Conservation (phyloP, 2,888 invertebrate genomes). For the Xanthorhoe spadicearia region DNA sequence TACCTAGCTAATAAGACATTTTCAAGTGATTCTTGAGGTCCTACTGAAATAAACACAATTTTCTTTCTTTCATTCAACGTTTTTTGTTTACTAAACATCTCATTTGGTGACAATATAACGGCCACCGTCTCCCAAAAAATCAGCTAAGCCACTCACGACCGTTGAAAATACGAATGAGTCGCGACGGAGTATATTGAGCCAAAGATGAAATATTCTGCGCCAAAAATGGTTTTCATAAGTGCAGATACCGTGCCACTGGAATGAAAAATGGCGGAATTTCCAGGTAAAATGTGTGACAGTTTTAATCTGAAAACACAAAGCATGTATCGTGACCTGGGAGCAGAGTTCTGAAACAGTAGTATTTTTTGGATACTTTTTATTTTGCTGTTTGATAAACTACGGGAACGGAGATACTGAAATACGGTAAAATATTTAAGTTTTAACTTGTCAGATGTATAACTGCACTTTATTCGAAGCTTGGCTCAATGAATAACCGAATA, state of each 20-base stretch:
- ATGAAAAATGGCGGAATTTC: conserved; percentile 25
- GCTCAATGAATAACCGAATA: too few species aligned
- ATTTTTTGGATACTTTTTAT: not conserved
- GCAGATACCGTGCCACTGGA: conserved; percentile 19
- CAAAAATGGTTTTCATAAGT: conserved; percentile 24
- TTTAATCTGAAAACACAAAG: conserved; percentile 12
- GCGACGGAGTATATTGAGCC: conserved; percentile 13
- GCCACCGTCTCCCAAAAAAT: not conserved
- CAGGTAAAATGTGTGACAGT: conserved; percentile 19
- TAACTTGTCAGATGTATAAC: too few species aligned
- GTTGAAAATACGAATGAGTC: conserved; percentile 25
- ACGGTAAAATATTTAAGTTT: not conserved
- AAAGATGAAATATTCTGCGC: conserved; percentile 19
- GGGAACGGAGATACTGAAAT: not conserved
- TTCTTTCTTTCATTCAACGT: too few species aligned
- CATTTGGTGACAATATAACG: not conserved
- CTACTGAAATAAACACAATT: too few species aligned
- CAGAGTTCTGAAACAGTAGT: not conserved
- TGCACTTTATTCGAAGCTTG: too few species aligned
- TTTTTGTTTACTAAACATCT: too few species aligned
- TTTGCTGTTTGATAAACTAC: not conserved
- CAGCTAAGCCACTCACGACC: conserved; percentile 23
- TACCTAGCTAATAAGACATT: too few species aligned
- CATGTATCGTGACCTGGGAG: not conserved
- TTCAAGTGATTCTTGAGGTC: too few species aligned